phyloP scores from a whole-genome alignment of 1,140 invertebrate species.

The Euura saliciscinereae region DNA sequence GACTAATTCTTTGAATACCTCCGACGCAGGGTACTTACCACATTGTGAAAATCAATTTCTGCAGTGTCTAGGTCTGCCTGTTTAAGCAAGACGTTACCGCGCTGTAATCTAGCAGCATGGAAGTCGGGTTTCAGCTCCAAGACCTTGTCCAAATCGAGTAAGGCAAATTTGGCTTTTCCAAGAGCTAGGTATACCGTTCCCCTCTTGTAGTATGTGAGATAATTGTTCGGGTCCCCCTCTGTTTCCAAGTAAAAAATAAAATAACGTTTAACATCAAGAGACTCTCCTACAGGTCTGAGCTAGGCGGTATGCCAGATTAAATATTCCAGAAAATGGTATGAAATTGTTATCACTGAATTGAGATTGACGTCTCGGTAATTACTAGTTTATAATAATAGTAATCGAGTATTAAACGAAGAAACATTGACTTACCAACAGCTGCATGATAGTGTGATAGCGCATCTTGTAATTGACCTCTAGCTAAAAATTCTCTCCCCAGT shows the following conservation, averaged over 20 bases:
- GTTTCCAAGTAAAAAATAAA: conserved; percentile 42
- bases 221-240: conserved; percentile 97
- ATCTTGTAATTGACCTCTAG: conserved; percentile 92
- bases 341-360: no score
- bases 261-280: background rate
- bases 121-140: conserved; percentile 96
- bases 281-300: no score
- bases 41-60: conserved; percentile 79
- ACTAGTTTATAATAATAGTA: background rate
- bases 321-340: no score
- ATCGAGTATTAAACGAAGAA: background rate
- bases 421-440: conserved; percentile 83
- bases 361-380: background rate
- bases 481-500: conserved; percentile 88
- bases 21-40: conserved; percentile 70
- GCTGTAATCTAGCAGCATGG: conserved; percentile 83
- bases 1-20: background rate
- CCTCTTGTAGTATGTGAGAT: conserved; percentile 92
- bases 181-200: conserved; percentile 97
- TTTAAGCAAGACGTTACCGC: conserved; percentile 88
- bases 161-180: conserved; percentile 93
- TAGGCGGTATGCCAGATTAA: no score
- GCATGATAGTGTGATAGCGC: conserved; percentile 97
- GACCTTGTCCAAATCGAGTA: conserved; percentile 92
- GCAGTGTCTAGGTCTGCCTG: conserved; percentile 85